phyloP scores from a whole-genome alignment of 2,888 invertebrate genomes.

The Pyrrhosoma nymphula region DNA sequence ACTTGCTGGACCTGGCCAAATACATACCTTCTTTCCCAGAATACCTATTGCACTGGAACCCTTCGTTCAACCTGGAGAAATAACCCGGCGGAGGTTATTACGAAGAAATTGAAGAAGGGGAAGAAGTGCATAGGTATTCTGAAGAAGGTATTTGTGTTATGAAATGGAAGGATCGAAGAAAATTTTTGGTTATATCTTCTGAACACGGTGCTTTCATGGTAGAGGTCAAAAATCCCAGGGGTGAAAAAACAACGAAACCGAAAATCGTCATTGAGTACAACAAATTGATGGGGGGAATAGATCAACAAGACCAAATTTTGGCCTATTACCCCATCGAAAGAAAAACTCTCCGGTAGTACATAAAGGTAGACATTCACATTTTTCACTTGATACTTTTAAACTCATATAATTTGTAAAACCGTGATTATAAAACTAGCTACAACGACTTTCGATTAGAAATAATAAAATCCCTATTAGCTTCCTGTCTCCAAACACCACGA shows the following conservation, averaged over 20 bases:
- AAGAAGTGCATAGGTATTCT: too few species aligned
- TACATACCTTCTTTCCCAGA: neutral
- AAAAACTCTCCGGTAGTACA: neutral
- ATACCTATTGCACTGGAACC: too few species aligned
- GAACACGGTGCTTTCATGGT: neutral
- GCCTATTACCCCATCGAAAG: constrained; percentile 11
- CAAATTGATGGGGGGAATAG: neutral
- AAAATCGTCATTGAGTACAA: neutral
- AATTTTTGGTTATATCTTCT: neutral
- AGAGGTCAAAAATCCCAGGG: neutral
- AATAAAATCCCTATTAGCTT: neutral
- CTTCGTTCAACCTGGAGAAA: neutral
- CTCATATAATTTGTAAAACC: neutral
- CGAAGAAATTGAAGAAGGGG: neutral
- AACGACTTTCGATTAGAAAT: neutral
- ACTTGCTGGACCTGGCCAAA: too few species aligned
- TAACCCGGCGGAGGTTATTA: too few species aligned
- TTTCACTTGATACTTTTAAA: neutral
- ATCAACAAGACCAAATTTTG: too few species aligned
- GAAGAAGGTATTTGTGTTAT: constrained; percentile 5
- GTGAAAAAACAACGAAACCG: neutral
- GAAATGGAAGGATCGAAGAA: neutral
- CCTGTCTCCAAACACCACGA: neutral
- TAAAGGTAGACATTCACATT: neutral
- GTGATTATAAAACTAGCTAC: neutral